Percentiles rank a stretch among this genome's conserved stretches.
Evolutionary conservation across 2,888 invertebrate species (phyloP).

Genomic region (Oligia strigilis): DNA sequence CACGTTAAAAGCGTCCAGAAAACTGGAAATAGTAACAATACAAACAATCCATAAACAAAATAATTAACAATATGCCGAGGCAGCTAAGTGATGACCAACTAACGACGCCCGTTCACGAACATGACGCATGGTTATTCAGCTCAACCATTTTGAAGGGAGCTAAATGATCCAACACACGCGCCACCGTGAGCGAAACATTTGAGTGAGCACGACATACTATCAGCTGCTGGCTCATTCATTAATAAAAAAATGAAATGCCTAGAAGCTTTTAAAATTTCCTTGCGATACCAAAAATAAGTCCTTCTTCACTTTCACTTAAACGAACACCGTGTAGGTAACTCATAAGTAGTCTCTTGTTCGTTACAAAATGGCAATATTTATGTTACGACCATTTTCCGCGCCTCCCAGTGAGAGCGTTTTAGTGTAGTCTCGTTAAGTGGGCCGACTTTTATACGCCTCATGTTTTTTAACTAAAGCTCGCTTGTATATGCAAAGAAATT

Average conservation of each 20-base stretch:
- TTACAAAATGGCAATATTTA: conserved; percentile 45
- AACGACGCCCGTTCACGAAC: background rate
- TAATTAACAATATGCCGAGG: background rate
- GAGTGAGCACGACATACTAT: background rate
- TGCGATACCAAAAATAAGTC: background rate
- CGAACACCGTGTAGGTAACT: background rate
- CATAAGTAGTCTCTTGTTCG: conserved; percentile 33
- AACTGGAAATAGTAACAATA: background rate
- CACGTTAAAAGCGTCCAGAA: too few relatives aligned
- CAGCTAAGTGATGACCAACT: background rate
- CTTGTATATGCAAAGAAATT: background rate
- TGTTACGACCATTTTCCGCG: conserved; percentile 36
- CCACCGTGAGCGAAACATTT: background rate
- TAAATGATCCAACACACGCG: background rate
- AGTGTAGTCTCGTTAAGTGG: conserved; percentile 40
- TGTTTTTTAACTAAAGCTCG: conserved; percentile 33
- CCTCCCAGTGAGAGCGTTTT: conserved; percentile 24
- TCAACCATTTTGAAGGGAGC: background rate
- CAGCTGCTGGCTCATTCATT: background rate
- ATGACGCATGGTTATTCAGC: background rate
- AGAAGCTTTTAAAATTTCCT: background rate
- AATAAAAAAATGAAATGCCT: background rate
- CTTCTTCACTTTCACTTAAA: background rate
- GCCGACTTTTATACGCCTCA: conserved; percentile 20
- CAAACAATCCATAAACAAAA: background rate